phyloP scores from a whole-genome alignment of 2,113 vertebrate species.

The Gadus macrocephalus region DNA sequence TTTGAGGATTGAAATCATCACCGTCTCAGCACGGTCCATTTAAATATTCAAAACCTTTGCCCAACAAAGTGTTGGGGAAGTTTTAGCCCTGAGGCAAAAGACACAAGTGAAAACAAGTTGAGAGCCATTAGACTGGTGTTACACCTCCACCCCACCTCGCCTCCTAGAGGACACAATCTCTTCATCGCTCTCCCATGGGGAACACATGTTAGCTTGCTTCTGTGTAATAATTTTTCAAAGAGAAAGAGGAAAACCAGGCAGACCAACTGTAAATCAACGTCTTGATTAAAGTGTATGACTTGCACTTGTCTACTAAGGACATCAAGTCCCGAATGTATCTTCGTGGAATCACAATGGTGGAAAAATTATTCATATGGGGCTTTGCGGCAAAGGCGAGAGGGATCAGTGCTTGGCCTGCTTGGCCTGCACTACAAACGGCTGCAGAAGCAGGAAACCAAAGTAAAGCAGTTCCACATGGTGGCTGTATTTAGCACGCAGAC shows the following conservation, averaged over 20 bases:
- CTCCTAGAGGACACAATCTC: slow-evolving; percentile 32
- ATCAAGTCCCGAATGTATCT: too few relatives aligned
- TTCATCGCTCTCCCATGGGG: slow-evolving; percentile 24
- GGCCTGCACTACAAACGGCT: slow-evolving; percentile 41
- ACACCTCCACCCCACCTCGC: not conserved
- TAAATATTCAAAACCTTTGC: too few relatives aligned
- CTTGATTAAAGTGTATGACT: too few relatives aligned
- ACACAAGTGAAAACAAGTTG: slow-evolving; percentile 52
- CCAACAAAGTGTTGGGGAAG: slow-evolving; percentile 1
- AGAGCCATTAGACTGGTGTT: slow-evolving; percentile 44
- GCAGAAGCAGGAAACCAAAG: slow-evolving; percentile 63
- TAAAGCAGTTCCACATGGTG: slow-evolving; percentile 73
- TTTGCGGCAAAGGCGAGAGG: slow-evolving; percentile 27
- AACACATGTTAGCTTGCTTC: slow-evolving; percentile 39
- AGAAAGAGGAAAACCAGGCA: not conserved
- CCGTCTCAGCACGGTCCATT: too few relatives aligned
- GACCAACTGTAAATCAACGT: too few relatives aligned
- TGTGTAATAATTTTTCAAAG: not conserved
- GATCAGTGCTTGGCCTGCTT: slow-evolving; percentile 48
- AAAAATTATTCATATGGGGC: slow-evolving; percentile 11
- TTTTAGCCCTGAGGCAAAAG: slow-evolving; percentile 24
- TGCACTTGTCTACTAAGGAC: too few relatives aligned
- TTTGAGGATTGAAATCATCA: too few relatives aligned
- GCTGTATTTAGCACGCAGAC: slow-evolving; percentile 56
- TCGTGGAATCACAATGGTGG: too few relatives aligned